Conservation (phyloP, 2,797 vertebrate species). For the Furcifer pardalis region DNA sequence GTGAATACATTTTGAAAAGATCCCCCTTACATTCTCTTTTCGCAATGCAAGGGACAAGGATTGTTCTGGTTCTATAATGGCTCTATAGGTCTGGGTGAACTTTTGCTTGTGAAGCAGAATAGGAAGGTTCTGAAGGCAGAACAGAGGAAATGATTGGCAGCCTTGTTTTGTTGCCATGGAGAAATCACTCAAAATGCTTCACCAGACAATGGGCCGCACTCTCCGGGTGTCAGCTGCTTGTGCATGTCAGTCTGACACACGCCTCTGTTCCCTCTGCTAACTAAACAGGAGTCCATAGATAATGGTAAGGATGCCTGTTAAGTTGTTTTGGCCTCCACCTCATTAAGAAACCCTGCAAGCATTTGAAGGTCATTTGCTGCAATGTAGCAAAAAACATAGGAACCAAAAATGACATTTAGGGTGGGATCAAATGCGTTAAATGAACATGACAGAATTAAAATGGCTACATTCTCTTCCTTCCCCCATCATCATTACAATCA, state of each 20-base stretch:
- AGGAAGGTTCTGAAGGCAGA: neutral
- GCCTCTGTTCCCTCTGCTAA: accelerated
- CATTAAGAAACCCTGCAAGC: neutral
- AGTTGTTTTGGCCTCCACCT: neutral
- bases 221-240: neutral
- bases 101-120: conserved; percentile 8
- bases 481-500: neutral
- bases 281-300: neutral
- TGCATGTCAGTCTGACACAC: neutral
- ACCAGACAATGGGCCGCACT: neutral
- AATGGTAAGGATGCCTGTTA: neutral
- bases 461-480: neutral
- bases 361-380: neutral
- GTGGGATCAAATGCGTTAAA: neutral
- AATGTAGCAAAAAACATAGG: neutral
- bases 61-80: conserved; percentile 37
- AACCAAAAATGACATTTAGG: neutral
- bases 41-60: neutral
- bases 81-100: conserved; percentile 6
- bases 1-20: neutral
- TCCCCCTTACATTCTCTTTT: neutral
- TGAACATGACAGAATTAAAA: neutral
- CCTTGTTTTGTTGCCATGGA: conserved; percentile 12
- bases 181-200: neutral
- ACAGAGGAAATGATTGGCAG: neutral